phyloP scores from a whole-genome alignment of 2,113 vertebrate genomes.

The Tauraco erythrolophus region DNA sequence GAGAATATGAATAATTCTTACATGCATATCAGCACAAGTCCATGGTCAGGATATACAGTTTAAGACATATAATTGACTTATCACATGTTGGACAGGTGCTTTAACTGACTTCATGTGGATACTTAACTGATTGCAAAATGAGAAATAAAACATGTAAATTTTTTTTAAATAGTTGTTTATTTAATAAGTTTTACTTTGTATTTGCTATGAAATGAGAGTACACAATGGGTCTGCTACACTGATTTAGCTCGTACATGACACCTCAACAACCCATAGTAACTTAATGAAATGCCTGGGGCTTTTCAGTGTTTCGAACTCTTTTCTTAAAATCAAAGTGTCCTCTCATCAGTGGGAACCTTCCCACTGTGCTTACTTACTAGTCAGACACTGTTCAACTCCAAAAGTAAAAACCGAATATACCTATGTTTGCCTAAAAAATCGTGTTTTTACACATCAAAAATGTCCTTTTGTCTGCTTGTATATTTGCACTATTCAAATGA shows the following conservation, averaged over 20 bases:
- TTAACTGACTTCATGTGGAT: neutral
- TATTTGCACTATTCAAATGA: neutral
- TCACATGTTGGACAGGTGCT: neutral
- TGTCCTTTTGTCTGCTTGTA: neutral
- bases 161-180: neutral
- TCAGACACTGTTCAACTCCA: neutral
- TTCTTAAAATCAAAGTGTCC: neutral
- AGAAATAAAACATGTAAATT: neutral
- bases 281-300: neutral
- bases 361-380: neutral
- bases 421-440: neutral
- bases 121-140: neutral
- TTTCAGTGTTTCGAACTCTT: neutral
- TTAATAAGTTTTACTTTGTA: neutral
- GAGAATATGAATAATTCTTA: neutral
- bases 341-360: neutral
- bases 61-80: neutral
- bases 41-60: neutral
- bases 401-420: neutral
- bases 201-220: neutral
- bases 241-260: neutral
- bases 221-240: neutral
- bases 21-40: neutral
- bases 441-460: neutral
- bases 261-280: neutral